A percentile compares a stretch with the other conserved stretches of the same genome.
These are phyloP conservation scores for Linnaemya tessellans DNA, from an alignment of 2,888 invertebrate species.

Conservation along the genomic window DNA sequence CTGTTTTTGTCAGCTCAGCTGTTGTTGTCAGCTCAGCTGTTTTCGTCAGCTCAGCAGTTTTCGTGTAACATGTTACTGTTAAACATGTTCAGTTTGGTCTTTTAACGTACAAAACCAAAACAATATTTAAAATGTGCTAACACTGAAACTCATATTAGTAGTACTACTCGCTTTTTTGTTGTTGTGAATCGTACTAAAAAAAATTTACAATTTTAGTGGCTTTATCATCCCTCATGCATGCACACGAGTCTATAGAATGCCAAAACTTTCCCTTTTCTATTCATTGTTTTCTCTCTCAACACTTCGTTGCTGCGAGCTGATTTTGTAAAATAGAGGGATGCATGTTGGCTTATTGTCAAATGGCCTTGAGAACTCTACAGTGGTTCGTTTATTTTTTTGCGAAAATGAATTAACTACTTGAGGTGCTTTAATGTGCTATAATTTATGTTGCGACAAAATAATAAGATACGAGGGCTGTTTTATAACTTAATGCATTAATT, in stretches of 20 bases:
- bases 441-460: constrained; percentile 1
- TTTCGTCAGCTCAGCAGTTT: no score
- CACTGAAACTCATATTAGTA: no score
- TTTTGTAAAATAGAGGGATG: constrained; percentile 12
- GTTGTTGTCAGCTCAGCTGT: no score
- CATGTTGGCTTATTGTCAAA: constrained; percentile 38
- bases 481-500: no score
- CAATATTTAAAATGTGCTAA: constrained; percentile 41
- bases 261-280: constrained; percentile 35
- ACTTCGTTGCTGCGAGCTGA: constrained; percentile 27
- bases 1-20: no score
- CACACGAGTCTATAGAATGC: neutral
- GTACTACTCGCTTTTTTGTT: no score
- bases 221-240: neutral
- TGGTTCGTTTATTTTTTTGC: constrained; percentile 17
- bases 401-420: constrained; percentile 51
- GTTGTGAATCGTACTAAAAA: no score
- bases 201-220: neutral
- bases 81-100: no score
- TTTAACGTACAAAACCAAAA: no score
- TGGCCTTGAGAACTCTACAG: constrained; percentile 58
- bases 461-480: no score
- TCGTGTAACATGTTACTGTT: no score
- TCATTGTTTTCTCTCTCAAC: constrained; percentile 29
- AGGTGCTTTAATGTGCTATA: constrained; percentile 33